Conservation (phyloP, 2,888 invertebrate species). For the Drosophila subsilvestris region DNA sequence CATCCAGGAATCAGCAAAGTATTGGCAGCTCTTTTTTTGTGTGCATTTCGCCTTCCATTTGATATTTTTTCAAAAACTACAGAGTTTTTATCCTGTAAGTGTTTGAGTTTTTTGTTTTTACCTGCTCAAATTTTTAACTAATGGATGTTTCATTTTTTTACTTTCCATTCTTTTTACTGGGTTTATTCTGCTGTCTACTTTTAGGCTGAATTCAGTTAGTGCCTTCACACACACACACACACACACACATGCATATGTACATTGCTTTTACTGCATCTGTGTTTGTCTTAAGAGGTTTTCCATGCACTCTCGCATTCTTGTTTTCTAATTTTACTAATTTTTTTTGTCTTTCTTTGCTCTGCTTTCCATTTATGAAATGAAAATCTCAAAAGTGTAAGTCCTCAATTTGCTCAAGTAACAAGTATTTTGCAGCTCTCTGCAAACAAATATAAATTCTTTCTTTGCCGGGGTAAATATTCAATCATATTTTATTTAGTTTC, state of each 20-base stretch:
- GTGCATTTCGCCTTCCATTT: too few relatives aligned
- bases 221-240: too few relatives aligned
- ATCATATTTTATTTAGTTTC: too few relatives aligned
- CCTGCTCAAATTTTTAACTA: neutral
- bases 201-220: neutral
- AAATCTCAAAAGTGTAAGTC: neutral
- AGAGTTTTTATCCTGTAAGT: too few relatives aligned
- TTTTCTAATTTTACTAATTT: too few relatives aligned
- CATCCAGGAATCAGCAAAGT: too few relatives aligned
- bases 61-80: too few relatives aligned
- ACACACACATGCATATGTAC: neutral
- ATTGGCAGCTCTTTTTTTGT: neutral
- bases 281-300: neutral
- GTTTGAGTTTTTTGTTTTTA: too few relatives aligned
- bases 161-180: neutral
- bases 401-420: neutral
- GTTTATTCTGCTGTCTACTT: neutral
- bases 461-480: neutral
- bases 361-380: neutral
- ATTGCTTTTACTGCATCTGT: neutral
- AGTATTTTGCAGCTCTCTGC: neutral
- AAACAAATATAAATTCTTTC: too few relatives aligned
- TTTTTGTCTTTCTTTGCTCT: neutral
- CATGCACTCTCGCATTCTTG: neutral
- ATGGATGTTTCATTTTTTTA: neutral